Evolutionary conservation across 2,113 vertebrate species (phyloP), one percentile per base, ranked within the genome.

Genomic region (Jacana jacana): DNA sequence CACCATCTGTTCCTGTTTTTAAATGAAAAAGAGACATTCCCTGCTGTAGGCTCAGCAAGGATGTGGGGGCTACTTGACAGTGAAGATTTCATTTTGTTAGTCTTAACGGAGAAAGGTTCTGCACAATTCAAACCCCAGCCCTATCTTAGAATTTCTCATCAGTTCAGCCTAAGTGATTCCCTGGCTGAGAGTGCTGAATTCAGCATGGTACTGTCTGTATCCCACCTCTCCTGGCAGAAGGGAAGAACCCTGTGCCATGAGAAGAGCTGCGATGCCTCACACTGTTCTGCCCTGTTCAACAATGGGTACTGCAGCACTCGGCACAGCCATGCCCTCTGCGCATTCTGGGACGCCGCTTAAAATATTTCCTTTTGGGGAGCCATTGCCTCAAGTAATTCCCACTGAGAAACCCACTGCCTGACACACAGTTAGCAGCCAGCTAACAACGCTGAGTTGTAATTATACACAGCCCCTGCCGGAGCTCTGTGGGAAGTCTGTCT

Each of bases 251-350:
- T 13, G 44, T 10, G 18, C n/a, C 5, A 4, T 0, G 4, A 30
- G 42, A 39, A 48, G 33, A 27, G 20, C 40, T 2, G 4, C 16
- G 22, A n/a, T 7, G 16, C 24, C 33, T 39, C 63, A 14, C 5
- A 18, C 6, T 13, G 28, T 4, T 28, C 64, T 81, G 58, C 23
- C 13, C 16, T n/a, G 55, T 8, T 72, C 78, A 27, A 70, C 70
- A 3, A 1, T 1, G 17, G 44, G 5, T 28, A 17, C 35, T 4
- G 52, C 0, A 0, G 11, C 0, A 0, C 35, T 27, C 30, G 11
- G 27, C 54, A 49, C 0, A 2, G 49, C 68, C 33, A 1, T 52
- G 64, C 8, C 54, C 60, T 57, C 37, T 33, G 40, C 25, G 4
- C 14, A 17, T 54, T 22, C 39, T 16, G 70, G 23, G 16, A 25